Conservation (phyloP, 2,888 invertebrate genomes). For the Eustalomyia histrio region DNA sequence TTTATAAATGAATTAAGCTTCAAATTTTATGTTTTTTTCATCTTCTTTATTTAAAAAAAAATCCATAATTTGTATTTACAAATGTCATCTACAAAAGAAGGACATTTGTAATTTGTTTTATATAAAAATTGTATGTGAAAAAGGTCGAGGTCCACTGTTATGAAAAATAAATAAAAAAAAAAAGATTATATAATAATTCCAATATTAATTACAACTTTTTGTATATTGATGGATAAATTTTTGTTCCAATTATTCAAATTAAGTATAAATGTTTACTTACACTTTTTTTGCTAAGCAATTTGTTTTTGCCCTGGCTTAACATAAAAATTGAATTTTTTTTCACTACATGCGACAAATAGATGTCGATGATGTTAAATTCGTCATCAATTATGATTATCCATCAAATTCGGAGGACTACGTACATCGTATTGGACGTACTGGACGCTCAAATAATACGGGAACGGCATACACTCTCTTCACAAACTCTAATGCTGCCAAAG, state of each 20-base stretch:
- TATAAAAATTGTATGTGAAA: conserved; percentile 70
- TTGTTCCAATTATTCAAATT: conserved; percentile 73
- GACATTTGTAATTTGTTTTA: conserved; percentile 60
- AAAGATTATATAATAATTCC: conserved; percentile 25
- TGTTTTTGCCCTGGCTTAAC: conserved; percentile 58
- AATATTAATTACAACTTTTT: conserved; percentile 67
- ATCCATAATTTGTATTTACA: conserved; percentile 31
- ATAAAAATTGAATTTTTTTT: conserved; percentile 62
- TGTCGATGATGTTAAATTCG: conserved; percentile 99
- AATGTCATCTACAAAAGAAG: conserved; percentile 37
- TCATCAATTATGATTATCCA: conserved; percentile 99
- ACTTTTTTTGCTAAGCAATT: conserved; percentile 45
- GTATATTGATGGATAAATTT: conserved; percentile 78
- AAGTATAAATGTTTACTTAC: conserved; percentile 53
- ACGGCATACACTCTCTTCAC: conserved; percentile 99
- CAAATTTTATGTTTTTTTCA: conserved; percentile 57
- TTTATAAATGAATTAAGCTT: conserved; percentile 65
- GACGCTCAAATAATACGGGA: conserved; percentile 93
- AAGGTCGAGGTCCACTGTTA: conserved; percentile 80
- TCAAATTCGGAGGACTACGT: conserved; percentile 98
- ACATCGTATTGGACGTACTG: conserved; percentile 95
- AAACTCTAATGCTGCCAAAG: conserved; percentile 93
- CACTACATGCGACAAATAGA: conserved; percentile 82
- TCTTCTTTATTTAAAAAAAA: conserved; percentile 33
- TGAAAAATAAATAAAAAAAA: conserved; percentile 71